These are phyloP conservation scores for Oopsacas minuta DNA, from an alignment of 37 sponge, comb jelly and placozoan species.

Conservation along the genomic window DNA sequence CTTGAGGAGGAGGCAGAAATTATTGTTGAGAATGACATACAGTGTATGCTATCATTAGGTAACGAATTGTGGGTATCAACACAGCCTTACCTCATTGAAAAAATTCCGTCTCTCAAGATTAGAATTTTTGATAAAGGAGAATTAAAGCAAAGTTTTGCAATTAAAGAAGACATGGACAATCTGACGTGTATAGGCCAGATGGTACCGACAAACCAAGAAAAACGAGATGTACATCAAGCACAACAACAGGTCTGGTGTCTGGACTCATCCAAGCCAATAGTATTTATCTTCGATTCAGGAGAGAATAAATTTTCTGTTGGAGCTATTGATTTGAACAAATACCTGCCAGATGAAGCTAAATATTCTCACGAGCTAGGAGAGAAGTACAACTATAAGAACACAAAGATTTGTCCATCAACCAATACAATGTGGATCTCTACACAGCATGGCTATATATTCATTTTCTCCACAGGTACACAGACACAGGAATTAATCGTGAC, in stretches of 20 bases:
- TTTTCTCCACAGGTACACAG: not conserved
- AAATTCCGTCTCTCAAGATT: not conserved
- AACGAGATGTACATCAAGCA: not conserved
- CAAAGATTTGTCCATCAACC: not conserved
- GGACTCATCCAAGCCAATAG: not conserved
- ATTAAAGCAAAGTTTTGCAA: not conserved
- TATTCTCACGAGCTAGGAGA: not conserved
- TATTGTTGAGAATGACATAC: not conserved
- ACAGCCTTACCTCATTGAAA: not conserved
- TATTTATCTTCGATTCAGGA: not conserved
- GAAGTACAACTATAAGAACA: not conserved
- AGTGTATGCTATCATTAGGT: not conserved
- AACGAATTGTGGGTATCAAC: constrained; percentile 1
- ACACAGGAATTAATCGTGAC: not conserved
- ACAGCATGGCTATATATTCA: not conserved
- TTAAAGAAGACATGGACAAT: not conserved
- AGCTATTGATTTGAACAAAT: not conserved
- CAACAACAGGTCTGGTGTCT: not conserved
- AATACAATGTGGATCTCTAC: constrained; percentile 14
- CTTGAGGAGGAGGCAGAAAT: not conserved
- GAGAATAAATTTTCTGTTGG: not conserved
- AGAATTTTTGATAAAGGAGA: not conserved
- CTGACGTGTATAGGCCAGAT: not conserved
- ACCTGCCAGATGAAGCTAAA: not conserved
- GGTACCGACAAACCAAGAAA: not conserved